A percentile compares a stretch with the other conserved stretches of the same genome.
These are phyloP conservation scores for Pimpla rufipes DNA, from an alignment of 2,888 invertebrate species.

Conservation along the genomic window DNA sequence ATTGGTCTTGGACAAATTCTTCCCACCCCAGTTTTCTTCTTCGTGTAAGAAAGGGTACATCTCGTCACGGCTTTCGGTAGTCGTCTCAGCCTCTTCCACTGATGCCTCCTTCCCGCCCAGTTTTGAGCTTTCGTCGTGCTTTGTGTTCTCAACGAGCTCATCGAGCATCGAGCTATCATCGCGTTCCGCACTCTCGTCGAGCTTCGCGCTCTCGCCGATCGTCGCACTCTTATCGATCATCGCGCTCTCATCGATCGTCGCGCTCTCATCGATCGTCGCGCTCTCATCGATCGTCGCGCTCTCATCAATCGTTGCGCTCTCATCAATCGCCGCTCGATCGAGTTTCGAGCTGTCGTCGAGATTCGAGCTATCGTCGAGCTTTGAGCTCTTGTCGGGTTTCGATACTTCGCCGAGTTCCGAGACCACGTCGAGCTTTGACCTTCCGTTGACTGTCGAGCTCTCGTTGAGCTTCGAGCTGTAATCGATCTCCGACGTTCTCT, in stretches of 20 bases:
- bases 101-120: background rate
- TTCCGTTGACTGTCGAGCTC: background rate
- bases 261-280: background rate
- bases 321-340: too few relatives aligned
- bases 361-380: conserved; percentile 9
- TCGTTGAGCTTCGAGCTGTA: background rate
- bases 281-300: too few relatives aligned
- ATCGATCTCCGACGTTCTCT: background rate
- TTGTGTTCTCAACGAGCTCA: background rate
- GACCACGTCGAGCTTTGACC: background rate
- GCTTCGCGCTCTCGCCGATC: background rate
- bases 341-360: conserved; percentile 3
- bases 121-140: background rate
- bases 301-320: too few relatives aligned
- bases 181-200: background rate
- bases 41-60: conserved; percentile 14
- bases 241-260: background rate
- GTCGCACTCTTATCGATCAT: background rate
- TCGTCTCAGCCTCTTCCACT: background rate
- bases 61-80: background rate
- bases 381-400: background rate
- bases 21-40: conserved; percentile 29
- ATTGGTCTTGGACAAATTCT: background rate
- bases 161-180: background rate
- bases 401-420: background rate